A percentile compares a stretch with the other conserved stretches of the same genome.
Evolutionary conservation across 1,140 invertebrate genomes (phyloP).

Genomic region (Campoletis sonorensis): DNA sequence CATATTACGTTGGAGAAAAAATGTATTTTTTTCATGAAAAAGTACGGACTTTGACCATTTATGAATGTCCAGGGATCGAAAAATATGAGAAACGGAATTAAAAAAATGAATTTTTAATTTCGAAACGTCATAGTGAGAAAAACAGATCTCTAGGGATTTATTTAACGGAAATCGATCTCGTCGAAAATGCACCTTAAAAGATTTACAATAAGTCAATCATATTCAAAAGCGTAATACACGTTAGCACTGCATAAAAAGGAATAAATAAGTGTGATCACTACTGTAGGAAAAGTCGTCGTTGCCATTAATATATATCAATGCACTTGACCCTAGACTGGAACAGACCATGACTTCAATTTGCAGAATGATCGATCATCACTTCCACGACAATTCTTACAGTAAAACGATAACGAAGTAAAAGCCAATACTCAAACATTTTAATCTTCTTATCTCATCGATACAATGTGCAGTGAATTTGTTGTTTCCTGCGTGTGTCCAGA

Average conservation of each 20-base stretch:
- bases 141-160: neutral
- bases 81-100: too few species aligned
- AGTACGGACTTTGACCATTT: too few species aligned
- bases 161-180: neutral
- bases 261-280: neutral
- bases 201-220: neutral
- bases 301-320: neutral
- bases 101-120: too few species aligned
- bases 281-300: neutral
- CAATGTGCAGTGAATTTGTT: too few species aligned
- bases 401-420: neutral
- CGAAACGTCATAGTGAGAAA: too few species aligned
- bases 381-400: neutral
- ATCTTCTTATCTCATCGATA: neutral
- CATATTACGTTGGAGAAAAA: too few species aligned
- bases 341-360: conserved; percentile 4
- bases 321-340: conserved; percentile 11
- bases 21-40: too few species aligned
- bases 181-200: neutral
- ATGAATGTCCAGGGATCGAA: too few species aligned
- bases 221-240: neutral
- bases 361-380: neutral
- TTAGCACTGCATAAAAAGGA: neutral
- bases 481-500: too few species aligned
- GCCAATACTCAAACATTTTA: neutral